phyloP scores from a whole-genome alignment of 2,888 invertebrate genomes.

The Synanthedon tipuliformis region DNA sequence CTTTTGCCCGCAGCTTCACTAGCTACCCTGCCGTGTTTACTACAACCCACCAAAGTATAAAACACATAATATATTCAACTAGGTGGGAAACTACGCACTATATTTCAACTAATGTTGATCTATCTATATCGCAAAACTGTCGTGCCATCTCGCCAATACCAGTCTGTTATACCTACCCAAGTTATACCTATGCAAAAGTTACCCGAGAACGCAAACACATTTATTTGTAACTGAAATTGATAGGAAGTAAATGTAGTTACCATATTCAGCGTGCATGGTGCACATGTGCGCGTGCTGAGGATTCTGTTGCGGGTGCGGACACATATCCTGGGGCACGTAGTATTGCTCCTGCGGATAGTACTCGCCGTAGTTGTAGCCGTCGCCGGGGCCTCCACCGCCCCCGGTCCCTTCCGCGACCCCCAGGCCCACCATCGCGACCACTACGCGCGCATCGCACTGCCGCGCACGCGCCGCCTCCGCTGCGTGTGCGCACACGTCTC shows the following conservation, averaged over 20 bases:
- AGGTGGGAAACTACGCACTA: too few relatives aligned
- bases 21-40: too few relatives aligned
- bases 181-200: too few relatives aligned
- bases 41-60: too few relatives aligned
- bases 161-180: too few relatives aligned
- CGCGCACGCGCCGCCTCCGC: slow-evolving; percentile 41
- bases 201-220: too few relatives aligned
- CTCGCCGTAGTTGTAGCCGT: slow-evolving; percentile 69
- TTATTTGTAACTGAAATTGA: not conserved
- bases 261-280: slow-evolving; percentile 79
- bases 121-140: too few relatives aligned
- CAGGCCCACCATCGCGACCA: slow-evolving; percentile 57
- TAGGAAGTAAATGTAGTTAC: slow-evolving; percentile 51
- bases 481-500: slow-evolving; percentile 23
- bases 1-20: too few relatives aligned
- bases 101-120: too few relatives aligned
- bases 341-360: slow-evolving; percentile 69
- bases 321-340: slow-evolving; percentile 71
- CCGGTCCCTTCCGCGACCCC: slow-evolving; percentile 51
- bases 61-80: too few relatives aligned
- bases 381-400: slow-evolving; percentile 47
- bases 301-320: slow-evolving; percentile 73
- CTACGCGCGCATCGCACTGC: slow-evolving; percentile 52
- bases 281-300: slow-evolving; percentile 74
- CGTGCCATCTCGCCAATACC: too few relatives aligned